phyloP scores from a whole-genome alignment of 2,797 vertebrate species.

The Hydrophis major region DNA sequence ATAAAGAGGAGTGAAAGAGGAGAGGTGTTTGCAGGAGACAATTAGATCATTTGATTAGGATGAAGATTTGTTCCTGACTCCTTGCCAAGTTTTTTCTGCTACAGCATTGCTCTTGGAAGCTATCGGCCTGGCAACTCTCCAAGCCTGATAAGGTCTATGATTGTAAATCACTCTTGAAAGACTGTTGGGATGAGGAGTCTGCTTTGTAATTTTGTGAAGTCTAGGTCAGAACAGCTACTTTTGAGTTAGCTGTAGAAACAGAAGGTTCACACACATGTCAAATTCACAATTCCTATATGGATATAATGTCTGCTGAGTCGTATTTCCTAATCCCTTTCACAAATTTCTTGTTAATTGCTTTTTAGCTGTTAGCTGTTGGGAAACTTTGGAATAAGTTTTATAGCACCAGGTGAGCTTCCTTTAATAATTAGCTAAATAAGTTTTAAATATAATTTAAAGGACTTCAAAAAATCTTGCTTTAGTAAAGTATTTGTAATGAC shows the following conservation, averaged over 20 bases:
- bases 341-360: neutral
- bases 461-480: neutral
- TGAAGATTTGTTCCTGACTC: too few relatives aligned
- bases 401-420: neutral
- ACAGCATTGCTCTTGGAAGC: too few relatives aligned
- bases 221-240: neutral
- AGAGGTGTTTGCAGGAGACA: too few relatives aligned
- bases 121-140: too few relatives aligned
- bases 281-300: neutral
- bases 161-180: too few relatives aligned
- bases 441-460: neutral
- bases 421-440: neutral
- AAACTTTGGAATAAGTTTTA: neutral
- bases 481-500: too few relatives aligned
- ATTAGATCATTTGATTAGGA: too few relatives aligned
- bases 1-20: too few relatives aligned
- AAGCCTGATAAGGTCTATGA: too few relatives aligned
- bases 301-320: neutral
- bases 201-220: too few relatives aligned
- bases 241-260: neutral
- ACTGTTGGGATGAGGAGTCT: too few relatives aligned
- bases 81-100: too few relatives aligned
- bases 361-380: neutral
- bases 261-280: neutral
- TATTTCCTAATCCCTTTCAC: neutral